Conservation (phyloP, 2,888 invertebrate genomes). For the Sinotaia quadrata region DNA sequence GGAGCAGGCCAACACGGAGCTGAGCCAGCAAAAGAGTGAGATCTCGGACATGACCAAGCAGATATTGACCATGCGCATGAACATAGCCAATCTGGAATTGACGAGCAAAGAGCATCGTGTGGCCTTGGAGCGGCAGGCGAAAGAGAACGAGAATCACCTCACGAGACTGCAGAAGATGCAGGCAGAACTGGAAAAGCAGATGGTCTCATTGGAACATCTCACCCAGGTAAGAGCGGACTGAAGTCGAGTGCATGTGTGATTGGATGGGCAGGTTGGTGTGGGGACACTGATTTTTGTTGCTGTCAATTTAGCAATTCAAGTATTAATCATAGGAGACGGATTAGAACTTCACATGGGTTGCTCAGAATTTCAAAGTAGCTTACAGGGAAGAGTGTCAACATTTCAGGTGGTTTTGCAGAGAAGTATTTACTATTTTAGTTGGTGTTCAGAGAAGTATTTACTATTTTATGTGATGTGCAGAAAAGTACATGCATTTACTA, state of each 20-base stretch:
- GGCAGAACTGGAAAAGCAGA: slow-evolving; percentile 68
- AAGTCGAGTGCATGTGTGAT: background rate
- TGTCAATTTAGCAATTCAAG: no score
- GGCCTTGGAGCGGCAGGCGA: slow-evolving; percentile 64
- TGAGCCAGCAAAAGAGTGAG: slow-evolving; percentile 71
- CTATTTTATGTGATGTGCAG: no score
- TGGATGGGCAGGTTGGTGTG: background rate
- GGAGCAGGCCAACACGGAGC: slow-evolving; percentile 68
- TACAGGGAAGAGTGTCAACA: no score
- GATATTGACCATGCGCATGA: slow-evolving; percentile 68
- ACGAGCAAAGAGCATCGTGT: slow-evolving; percentile 70
- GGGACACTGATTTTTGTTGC: no score
- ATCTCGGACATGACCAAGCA: slow-evolving; percentile 75
- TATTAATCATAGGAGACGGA: no score
- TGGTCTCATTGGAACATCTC: slow-evolving; percentile 65
- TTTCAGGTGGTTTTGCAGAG: no score
- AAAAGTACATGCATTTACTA: no score
- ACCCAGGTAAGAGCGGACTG: slow-evolving; percentile 65
- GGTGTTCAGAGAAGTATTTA: no score
- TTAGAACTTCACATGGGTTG: no score
- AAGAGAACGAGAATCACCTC: slow-evolving; percentile 67
- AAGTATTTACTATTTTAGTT: no score
- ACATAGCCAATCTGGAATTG: slow-evolving; percentile 66
- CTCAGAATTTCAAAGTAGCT: no score
- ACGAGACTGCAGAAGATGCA: slow-evolving; percentile 67